A percentile compares a stretch with the other conserved stretches of the same genome.
These are phyloP conservation scores for Ophiothrix spiculata DNA, from an alignment of 35 echinoderm and acorn worm species.

Conservation along the genomic window DNA sequence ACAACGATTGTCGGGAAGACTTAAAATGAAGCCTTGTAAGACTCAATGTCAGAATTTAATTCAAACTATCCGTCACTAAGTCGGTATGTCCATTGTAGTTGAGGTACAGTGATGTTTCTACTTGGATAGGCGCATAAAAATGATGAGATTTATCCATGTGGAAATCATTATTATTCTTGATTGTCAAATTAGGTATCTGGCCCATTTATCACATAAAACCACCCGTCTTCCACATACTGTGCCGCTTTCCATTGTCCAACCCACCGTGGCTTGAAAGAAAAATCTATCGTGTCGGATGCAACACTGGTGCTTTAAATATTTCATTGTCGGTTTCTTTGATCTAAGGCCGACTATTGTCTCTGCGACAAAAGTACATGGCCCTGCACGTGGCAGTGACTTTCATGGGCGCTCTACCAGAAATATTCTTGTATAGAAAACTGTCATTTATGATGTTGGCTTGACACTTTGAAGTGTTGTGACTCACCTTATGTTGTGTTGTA, in stretches of 20 bases:
- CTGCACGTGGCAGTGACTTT: background rate
- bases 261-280: background rate
- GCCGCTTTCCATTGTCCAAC: background rate
- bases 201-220: constrained; percentile 4
- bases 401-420: background rate
- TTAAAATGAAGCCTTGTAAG: too few relatives aligned
- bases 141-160: constrained; percentile 3
- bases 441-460: background rate
- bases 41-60: too few relatives aligned
- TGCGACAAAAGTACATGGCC: background rate
- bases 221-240: background rate
- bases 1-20: too few relatives aligned
- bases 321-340: background rate
- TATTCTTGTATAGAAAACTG: background rate
- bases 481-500: too few relatives aligned
- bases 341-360: background rate
- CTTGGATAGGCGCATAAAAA: background rate
- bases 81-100: background rate
- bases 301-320: background rate
- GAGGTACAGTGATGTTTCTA: background rate
- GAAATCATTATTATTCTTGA: background rate
- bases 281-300: constrained; percentile 1
- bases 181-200: background rate
- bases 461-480: too few relatives aligned
- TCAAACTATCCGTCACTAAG: background rate